Base-by-base conservation (phyloP, 2,888 invertebrate genomes). In the Protonemura montana region DNA sequence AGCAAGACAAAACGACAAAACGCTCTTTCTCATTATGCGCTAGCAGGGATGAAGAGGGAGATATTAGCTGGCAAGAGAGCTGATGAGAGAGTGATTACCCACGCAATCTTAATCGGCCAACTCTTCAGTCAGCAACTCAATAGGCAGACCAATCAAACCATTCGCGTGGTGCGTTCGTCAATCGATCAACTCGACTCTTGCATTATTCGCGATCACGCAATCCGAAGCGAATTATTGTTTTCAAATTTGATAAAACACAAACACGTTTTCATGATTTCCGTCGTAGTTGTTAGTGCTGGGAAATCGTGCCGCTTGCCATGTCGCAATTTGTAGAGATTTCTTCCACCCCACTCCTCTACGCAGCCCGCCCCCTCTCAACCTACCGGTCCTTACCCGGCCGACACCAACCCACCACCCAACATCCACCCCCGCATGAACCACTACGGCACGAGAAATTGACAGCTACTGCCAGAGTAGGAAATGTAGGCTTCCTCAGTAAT, bases 231-330 rank as follows among this genome's bases (percentile, higher is more conserved):
- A 59, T 59, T 59, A 59, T 78, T 78, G 78, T 78, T 78, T n/a
- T 78, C 78, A 78, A 78, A 78, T 27, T 78, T 59, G 59, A 28
- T 78, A 28, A 78, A 78, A 78, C 27, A 78, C 27, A 78, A 28
- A 78, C 78, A 78, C 78, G 78, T 78, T 78, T 59, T 78, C 27
- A 78, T 78, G 78, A 78, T 78, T 78, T 78, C 78, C 27, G 27
- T 78, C 78, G 78, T 13, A 1, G 78, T 78, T 59, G 16, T 59
- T 59, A 59, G 59, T 59, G 59, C 59, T 21, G 59, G 13, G 59
- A 59, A 59, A 59, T 59, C 59, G 59, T 59, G 59, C 59, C 59
- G 59, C 59, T 21, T 59, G 59, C 59, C 59, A 59, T 59, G 59
- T 59, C 59, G 59, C 59, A 59, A 59, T 59, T 59, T 59, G 59